phyloP scores from a whole-genome alignment of 2,797 vertebrate species.

The Diplodus sargus region DNA sequence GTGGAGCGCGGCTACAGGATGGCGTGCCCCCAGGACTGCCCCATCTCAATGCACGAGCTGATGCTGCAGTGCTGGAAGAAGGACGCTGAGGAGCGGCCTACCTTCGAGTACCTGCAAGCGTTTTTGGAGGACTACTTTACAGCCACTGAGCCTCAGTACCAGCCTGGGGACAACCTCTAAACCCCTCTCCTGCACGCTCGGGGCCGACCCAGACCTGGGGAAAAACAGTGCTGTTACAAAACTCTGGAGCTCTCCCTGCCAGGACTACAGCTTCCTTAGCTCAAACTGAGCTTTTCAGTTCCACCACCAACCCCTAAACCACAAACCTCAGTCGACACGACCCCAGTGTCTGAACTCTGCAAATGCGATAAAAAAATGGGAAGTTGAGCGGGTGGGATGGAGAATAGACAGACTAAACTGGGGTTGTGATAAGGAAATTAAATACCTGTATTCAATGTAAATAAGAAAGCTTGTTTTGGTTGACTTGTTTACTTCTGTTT shows the following conservation, averaged over 20 bases:
- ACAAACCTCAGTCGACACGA: constrained; percentile 15
- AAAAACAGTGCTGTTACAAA: constrained; percentile 40
- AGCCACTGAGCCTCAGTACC: constrained; percentile 97
- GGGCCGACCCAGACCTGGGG: constrained; percentile 20
- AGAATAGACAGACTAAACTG: constrained; percentile 4
- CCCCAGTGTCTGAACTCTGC: constrained; percentile 54
- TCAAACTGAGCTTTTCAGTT: constrained; percentile 46
- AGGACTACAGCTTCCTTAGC: constrained; percentile 66
- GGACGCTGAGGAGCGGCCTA: constrained; percentile 95
- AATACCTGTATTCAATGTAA: constrained; percentile 80
- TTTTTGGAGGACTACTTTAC: constrained; percentile 99
- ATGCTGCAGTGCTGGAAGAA: constrained; percentile 99
- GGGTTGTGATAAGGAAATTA: constrained; percentile 63
- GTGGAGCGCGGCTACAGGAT: constrained; percentile 98
- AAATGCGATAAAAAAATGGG: constrained; percentile 2
- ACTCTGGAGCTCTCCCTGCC: constrained; percentile 53
- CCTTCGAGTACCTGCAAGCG: constrained; percentile 97
- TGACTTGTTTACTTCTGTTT: constrained; percentile 61
- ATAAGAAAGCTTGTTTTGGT: constrained; percentile 78
- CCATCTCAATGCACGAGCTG: constrained; percentile 95
- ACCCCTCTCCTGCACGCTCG: constrained; percentile 26
- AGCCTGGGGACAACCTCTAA: constrained; percentile 98
- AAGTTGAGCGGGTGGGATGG: constrained; percentile 12
- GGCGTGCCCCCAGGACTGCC: constrained; percentile 95
- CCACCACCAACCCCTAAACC: constrained; percentile 15